These are phyloP conservation scores for Catostylus mosaicus DNA, from an alignment of 30 jellyfish, hydroid and myxozoan genomes.

Conservation along the genomic window DNA sequence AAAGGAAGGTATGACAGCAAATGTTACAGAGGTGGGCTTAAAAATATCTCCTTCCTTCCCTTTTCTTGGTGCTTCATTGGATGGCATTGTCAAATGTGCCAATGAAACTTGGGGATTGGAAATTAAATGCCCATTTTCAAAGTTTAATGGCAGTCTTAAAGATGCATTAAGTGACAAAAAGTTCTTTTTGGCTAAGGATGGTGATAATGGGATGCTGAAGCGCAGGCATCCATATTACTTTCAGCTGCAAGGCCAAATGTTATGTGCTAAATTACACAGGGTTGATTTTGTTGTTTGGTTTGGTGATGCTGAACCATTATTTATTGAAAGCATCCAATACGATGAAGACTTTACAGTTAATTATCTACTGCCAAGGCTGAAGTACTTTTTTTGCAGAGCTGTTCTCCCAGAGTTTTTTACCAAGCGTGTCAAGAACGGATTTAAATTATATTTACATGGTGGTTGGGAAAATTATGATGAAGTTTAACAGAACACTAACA, in stretches of 20 bases:
- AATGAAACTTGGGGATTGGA: constrained; percentile 44
- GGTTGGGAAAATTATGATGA: constrained; percentile 37
- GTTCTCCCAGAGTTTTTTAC: constrained; percentile 38
- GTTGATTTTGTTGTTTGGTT: constrained; percentile 51
- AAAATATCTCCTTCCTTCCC: constrained; percentile 27
- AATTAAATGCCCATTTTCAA: constrained; percentile 57
- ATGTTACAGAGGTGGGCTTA: constrained; percentile 41
- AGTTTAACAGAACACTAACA: no score
- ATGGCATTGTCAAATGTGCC: constrained; percentile 29
- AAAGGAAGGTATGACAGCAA: constrained; percentile 25
- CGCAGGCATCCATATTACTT: constrained; percentile 28
- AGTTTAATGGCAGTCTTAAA: constrained; percentile 18
- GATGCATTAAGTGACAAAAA: constrained; percentile 48
- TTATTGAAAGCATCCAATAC: constrained; percentile 9
- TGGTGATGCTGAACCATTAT: constrained; percentile 44
- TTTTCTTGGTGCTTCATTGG: constrained; percentile 60
- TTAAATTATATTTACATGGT: constrained; percentile 13
- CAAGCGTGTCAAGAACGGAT: constrained; percentile 30
- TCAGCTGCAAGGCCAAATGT: constrained; percentile 61
- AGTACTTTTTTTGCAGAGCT: constrained; percentile 29
- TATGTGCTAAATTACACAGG: constrained; percentile 29
- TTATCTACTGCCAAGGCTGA: constrained; percentile 16
- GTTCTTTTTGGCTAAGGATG: constrained; percentile 15
- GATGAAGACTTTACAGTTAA: constrained; percentile 11
- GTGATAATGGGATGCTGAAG: constrained; percentile 21